Evolutionary conservation across 2,797 vertebrate species (phyloP).

Genomic region (Bufotes viridis): DNA sequence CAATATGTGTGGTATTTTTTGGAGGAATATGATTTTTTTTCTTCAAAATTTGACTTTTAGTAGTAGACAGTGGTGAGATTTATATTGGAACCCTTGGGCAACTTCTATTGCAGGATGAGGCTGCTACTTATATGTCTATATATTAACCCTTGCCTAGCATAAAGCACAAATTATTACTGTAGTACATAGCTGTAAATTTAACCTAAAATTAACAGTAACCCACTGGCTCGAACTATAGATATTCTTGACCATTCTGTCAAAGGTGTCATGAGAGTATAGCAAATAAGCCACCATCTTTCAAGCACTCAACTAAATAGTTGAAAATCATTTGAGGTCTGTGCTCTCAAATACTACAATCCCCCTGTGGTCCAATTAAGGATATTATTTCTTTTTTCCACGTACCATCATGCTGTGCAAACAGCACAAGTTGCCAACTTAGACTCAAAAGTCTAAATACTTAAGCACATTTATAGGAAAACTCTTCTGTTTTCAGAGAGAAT

Average conservation of each 20-base stretch:
- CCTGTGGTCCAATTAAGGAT: constrained; percentile 41
- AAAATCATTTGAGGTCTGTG: constrained; percentile 25
- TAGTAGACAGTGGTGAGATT: not conserved
- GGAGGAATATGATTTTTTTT: not conserved
- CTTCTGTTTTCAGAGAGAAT: not conserved
- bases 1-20: not conserved
- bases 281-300: not conserved
- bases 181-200: not conserved
- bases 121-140: not conserved
- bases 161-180: not conserved
- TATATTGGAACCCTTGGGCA: not conserved
- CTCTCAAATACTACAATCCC: constrained; percentile 29
- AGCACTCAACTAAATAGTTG: constrained; percentile 12
- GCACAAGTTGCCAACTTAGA: not conserved
- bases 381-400: constrained; percentile 18
- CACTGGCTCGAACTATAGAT: not conserved
- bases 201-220: not conserved
- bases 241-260: constrained; percentile 12
- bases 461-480: constrained; percentile 5
- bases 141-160: not conserved
- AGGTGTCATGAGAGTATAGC: constrained; percentile 23
- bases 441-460: not conserved
- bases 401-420: constrained; percentile 15
- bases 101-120: not conserved
- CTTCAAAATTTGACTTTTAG: not conserved